Evolutionary conservation across 1,140 invertebrate genomes (phyloP), one percentile per base, ranked within the genome.

Genomic region (Megalopta genalis): DNA sequence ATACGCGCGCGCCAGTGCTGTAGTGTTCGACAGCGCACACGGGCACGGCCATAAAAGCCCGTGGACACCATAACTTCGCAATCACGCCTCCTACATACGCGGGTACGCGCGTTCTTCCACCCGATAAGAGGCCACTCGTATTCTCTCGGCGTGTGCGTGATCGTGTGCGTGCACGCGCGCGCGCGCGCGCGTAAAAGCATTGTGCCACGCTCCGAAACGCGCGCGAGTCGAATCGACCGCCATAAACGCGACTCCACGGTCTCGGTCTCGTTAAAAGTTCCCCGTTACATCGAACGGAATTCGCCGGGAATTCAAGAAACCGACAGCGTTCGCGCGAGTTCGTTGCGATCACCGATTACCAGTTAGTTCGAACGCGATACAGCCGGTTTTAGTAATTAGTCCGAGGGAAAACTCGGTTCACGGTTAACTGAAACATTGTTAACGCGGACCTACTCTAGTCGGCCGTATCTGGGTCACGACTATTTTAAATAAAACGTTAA

Each of bases 61-160:
- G 83, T 66, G 84, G 83, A 86, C 80, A 86, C 84, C 84, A 76
- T 86, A 85, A 86, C 84, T 85, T 82, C 1, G 80, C 83, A 66
- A 72, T 64, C 80, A 82, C 80, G 83, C 84, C 83, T 81, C 83
- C 83, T 83, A 84, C 82, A 63, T 85, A 81, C 73, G 65, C 82
- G 69, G 64, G 73, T 66, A 77, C 74, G 62, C 69, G 64, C 74
- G 66, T 77, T 77, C 79, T 81, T 77, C 79, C 73, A 77, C 66
- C 66, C 68, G 83, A 85, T 85, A 85, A 85, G 73, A 81, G 82
- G 59, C 64, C 64, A 68, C 77, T 73, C 60, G 37, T 80, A 32
- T 62, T 82, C 66, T 8, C 39, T 65, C 52, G 62, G 75, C 54
- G 64, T 80, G 64, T 32, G 59, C 27, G 49, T 18, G 25, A 64